Evolutionary conservation across 2,888 invertebrate genomes (phyloP).

Genomic region (Amiota mariae): DNA sequence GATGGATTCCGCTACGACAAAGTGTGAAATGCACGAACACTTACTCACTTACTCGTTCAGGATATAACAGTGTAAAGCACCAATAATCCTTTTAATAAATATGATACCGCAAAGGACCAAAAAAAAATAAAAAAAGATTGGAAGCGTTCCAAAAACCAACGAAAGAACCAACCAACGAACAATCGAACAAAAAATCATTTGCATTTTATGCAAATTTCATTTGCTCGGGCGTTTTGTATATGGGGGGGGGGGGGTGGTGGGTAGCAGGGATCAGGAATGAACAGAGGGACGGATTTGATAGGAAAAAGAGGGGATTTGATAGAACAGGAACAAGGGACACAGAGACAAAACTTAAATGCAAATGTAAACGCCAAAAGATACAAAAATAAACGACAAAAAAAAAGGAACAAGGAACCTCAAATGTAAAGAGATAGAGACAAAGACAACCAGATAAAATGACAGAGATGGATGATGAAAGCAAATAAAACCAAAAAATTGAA

Average conservation of each 20-base stretch:
- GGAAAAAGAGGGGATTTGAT: neutral
- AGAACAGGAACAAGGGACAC: conserved; percentile 38
- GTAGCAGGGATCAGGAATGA: neutral
- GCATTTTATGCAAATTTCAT: conserved; percentile 71
- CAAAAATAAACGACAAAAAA: conserved; percentile 30
- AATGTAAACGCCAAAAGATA: conserved; percentile 41
- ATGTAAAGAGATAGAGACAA: neutral
- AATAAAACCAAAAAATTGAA: conserved; percentile 36
- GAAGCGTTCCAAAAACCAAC: neutral
- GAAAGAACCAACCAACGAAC: neutral
- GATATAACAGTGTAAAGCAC: conserved; percentile 67
- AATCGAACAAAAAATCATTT: conserved; percentile 57
- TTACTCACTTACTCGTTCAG: conserved; percentile 55
- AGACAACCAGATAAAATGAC: conserved; percentile 29
- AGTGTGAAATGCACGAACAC: conserved; percentile 23
- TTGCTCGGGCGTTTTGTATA: conserved; percentile 5
- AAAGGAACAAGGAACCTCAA: neutral
- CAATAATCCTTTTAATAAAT: conserved; percentile 73
- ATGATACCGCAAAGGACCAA: conserved; percentile 71
- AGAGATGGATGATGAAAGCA: conserved; percentile 39
- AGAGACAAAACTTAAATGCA: conserved; percentile 65
- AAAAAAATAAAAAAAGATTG: conserved; percentile 41
- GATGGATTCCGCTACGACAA: conserved; percentile 14
- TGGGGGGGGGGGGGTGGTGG: conserved; percentile 41
- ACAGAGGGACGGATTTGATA: neutral